Evolutionary conservation across 2,113 vertebrate species (phyloP), one percentile per base, ranked within the genome.

Genomic region (Hemibagrus wyckioides): DNA sequence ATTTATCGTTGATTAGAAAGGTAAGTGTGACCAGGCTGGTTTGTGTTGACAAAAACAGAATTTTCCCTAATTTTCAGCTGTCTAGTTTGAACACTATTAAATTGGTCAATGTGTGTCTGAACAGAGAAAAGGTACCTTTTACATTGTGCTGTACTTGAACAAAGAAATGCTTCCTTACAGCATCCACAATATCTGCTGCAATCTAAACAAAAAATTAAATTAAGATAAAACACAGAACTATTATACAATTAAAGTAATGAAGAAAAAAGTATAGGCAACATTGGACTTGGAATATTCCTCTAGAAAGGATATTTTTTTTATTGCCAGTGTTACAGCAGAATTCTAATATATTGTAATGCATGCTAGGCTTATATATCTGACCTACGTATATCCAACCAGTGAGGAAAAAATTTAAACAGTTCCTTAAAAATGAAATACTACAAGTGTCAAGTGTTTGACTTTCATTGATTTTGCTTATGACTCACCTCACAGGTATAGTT

Each of bases 401-500:
- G 54, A 75, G 69, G 59, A 75, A 75, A 23, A 28, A 17, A 8
- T 21, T n/a, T 4, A 17, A 36, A 39, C 13, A 50, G 36, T 61
- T 33, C 48, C 33, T 79, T 23, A 56, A 10, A 6, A 19, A 8
- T 19, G 6, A 33, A 79, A 33, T 80, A 33, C 56, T 28, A 1
- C 9, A 33, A 54, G 8, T 56, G 8, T 56, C 28, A 19, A 5
- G 25, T 76, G 13, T 76, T 25, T 80, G 50, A 80, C 52, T 36
- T 17, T 56, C 6, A 77, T 52, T 52, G 50, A 80, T 4, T 56
- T 54, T 1, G 1, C 8, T 33, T 30, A 25, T 30, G 3, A 85
- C 89, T 93, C 89, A 96, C 95, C 93, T 94, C 92, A 84, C 95
- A 96, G 3, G 93, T 93, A 90, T 96, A 96, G 80, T 95, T 95